Evolutionary conservation across 1,140 invertebrate genomes (phyloP).

Genomic region (Eupeodes corollae): DNA sequence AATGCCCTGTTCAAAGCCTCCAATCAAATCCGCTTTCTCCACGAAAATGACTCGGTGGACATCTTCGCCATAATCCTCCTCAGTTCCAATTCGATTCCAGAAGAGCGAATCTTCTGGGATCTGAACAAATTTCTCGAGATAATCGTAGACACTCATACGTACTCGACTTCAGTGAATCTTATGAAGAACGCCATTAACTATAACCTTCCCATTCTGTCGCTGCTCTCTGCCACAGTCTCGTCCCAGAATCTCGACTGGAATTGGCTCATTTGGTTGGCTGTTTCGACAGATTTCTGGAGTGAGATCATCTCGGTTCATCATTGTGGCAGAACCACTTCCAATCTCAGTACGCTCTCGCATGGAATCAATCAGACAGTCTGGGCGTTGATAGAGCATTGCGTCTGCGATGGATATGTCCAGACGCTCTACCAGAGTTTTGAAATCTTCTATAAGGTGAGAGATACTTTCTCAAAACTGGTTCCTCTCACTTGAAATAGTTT

Average conservation of each 20-base stretch:
- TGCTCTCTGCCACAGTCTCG: slow-evolving; percentile 40
- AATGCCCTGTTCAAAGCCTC: slow-evolving; percentile 17
- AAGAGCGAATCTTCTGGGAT: slow-evolving; percentile 10
- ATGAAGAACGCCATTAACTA: slow-evolving; percentile 29
- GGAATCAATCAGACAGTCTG: slow-evolving; percentile 6
- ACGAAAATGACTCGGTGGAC: slow-evolving; percentile 10
- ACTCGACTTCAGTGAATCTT: slow-evolving; percentile 36
- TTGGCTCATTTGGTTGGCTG: slow-evolving; percentile 46
- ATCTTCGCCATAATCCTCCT: slow-evolving; percentile 28
- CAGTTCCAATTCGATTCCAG: slow-evolving; percentile 15
- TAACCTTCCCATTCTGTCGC: slow-evolving; percentile 40
- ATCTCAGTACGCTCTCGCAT: too few species aligned
- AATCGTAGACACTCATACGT: slow-evolving; percentile 11
- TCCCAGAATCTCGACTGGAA: slow-evolving; percentile 30
- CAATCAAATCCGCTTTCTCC: slow-evolving; percentile 6
- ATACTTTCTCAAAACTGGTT: neutral
- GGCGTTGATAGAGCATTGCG: slow-evolving; percentile 31
- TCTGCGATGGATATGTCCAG: slow-evolving; percentile 35
- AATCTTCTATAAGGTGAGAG: slow-evolving; percentile 41
- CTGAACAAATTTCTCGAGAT: slow-evolving; percentile 16
- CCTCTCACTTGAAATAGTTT: neutral
- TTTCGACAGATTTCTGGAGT: slow-evolving; percentile 33
- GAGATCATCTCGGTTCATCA: slow-evolving; percentile 12
- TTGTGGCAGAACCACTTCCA: slow-evolving; percentile 7
- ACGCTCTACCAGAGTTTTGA: slow-evolving; percentile 42